Percentiles rank a stretch among this genome's conserved stretches.
phyloP scores from a whole-genome alignment of 2,888 invertebrate species.

The Fragum whitleyi region DNA sequence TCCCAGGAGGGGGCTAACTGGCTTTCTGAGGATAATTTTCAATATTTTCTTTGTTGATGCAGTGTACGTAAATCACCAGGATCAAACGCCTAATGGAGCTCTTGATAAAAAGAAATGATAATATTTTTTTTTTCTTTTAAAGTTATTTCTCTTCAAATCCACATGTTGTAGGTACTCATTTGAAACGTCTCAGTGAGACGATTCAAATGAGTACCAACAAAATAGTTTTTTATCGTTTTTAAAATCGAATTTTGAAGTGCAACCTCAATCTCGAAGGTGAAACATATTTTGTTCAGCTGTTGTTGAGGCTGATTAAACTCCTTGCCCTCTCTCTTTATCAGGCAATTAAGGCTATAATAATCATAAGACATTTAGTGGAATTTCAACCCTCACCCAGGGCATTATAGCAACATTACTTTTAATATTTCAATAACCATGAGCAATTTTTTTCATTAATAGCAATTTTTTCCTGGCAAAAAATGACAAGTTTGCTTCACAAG shows the following conservation, averaged over 20 bases:
- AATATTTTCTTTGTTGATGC: conserved; percentile 34
- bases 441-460: no score
- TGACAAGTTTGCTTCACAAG: no score
- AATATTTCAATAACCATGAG: no score
- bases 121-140: no score
- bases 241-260: no score
- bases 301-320: conserved; percentile 11
- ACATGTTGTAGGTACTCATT: no score
- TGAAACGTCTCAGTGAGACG: no score
- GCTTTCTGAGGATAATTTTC: conserved; percentile 36
- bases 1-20: conserved; percentile 38
- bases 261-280: conserved; percentile 38
- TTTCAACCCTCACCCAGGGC: not conserved
- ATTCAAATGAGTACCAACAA: no score
- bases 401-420: not conserved
- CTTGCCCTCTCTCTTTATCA: conserved; percentile 11
- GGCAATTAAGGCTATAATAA: conserved; percentile 2
- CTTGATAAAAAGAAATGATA: no score
- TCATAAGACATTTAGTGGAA: not conserved
- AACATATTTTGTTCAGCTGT: conserved; percentile 47
- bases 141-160: no score
- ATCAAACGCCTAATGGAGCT: conserved; percentile 37
- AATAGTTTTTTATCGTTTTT: no score
- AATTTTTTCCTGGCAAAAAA: no score
- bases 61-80: conserved; percentile 50